These are phyloP conservation scores for Gila orcuttii DNA, from an alignment of 2,113 vertebrate genomes.

Conservation along the genomic window DNA sequence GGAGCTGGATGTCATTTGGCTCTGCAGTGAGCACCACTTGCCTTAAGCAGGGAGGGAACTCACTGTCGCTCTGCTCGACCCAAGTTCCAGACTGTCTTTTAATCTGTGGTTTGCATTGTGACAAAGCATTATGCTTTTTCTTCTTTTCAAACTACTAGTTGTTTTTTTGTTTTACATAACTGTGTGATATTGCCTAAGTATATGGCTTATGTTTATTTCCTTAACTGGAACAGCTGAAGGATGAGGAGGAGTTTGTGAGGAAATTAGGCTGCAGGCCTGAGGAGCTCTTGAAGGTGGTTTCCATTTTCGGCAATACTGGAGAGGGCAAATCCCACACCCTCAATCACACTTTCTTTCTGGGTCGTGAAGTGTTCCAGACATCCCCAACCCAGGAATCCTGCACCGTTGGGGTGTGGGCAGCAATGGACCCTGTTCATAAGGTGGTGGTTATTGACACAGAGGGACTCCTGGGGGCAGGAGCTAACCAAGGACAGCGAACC, in stretches of 20 bases:
- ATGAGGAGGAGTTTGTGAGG: constrained; percentile 90
- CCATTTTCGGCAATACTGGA: constrained; percentile 98
- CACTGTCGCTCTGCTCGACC: background rate
- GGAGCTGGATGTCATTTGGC: too few species aligned
- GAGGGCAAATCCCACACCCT: constrained; percentile 98
- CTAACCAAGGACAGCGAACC: constrained; percentile 94
- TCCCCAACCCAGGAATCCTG: constrained; percentile 97
- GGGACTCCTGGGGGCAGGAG: constrained; percentile 91
- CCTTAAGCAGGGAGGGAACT: background rate
- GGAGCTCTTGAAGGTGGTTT: constrained; percentile 96
- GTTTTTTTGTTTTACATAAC: background rate
- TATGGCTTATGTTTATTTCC: background rate
- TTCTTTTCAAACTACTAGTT: background rate
- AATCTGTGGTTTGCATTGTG: background rate
- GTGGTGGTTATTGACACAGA: constrained; percentile 96
- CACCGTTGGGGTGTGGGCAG: constrained; percentile 97
- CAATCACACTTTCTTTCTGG: constrained; percentile 97
- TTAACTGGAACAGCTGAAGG: constrained; percentile 79
- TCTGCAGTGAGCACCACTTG: too few species aligned
- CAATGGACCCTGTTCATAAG: constrained; percentile 90
- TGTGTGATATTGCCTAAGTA: background rate
- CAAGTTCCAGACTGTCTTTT: background rate
- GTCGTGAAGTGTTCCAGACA: constrained; percentile 95
- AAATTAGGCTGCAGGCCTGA: constrained; percentile 88
- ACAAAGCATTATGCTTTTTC: background rate